These are phyloP conservation scores for Drosophila athabasca DNA, from an alignment of 1,140 invertebrate species.

Conservation along the genomic window DNA sequence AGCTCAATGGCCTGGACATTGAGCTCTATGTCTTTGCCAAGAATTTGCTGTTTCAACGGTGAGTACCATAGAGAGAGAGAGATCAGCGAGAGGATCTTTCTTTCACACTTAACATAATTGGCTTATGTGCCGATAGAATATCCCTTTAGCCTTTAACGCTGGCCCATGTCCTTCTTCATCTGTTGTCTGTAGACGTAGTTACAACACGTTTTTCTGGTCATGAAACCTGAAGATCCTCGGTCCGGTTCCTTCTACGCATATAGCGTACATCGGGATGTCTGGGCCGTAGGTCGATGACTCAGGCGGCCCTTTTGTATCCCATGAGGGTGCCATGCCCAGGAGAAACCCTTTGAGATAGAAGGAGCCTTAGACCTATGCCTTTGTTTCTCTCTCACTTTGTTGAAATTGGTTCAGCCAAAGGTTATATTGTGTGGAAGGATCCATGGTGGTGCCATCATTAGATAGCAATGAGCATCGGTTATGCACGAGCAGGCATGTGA, in stretches of 20 bases:
- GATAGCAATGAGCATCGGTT: conserved; percentile 30
- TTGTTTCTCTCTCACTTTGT: conserved; percentile 50
- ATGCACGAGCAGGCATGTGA: conserved; percentile 72
- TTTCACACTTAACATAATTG: conserved; percentile 33
- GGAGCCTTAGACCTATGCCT: conserved; percentile 23
- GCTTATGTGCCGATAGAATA: conserved; percentile 31
- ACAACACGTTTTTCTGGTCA: conserved; percentile 50
- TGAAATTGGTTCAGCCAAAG: conserved; percentile 39
- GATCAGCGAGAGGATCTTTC: background rate
- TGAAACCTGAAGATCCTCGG: conserved; percentile 45
- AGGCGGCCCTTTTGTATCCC: conserved; percentile 33
- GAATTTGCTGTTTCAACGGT: conserved; percentile 91
- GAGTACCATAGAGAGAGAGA: conserved; percentile 22
- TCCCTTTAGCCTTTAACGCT: too few relatives aligned
- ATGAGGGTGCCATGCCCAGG: conserved; percentile 35
- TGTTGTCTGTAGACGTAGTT: conserved; percentile 10
- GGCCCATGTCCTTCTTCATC: background rate
- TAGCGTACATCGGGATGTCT: conserved; percentile 2
- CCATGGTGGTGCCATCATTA: conserved; percentile 36
- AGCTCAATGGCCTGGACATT: conserved; percentile 94
- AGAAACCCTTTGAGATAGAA: conserved; percentile 43
- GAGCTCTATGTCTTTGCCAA: conserved; percentile 97
- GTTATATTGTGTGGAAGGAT: conserved; percentile 25
- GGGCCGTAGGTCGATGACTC: conserved; percentile 62
- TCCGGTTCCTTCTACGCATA: conserved; percentile 10